Evolutionary conservation across 2,113 vertebrate species (phyloP), one percentile per base, ranked within the genome.

Genomic region (Hemiprocne comata): DNA sequence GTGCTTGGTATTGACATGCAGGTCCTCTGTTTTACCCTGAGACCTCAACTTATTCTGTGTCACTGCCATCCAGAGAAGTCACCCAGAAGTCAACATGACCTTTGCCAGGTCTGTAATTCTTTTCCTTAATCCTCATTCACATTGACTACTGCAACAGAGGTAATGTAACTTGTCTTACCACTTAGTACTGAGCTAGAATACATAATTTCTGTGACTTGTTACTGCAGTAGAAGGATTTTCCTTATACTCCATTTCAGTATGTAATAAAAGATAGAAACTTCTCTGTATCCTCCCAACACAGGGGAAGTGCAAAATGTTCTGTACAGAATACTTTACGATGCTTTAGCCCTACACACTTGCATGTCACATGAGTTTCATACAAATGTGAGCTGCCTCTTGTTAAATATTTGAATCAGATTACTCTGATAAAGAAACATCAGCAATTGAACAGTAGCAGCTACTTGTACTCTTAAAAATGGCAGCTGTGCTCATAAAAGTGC

Each of bases 401-500:
- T 94, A 86, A 88, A 74, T 90, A 90, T 11, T 44, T 73, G 57
- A 72, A 72, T 94, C 34, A 18, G 33, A 48, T 94, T 89, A 51
- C 83, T 88, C 53, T 95, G 83, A 72, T 90, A 88, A 93, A 75
- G 80, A 79, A 76, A n/a, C 16, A 54, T 50, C 20, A 10, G 58
- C 42, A 19, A 17, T 53, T 29, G 17, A 93, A 80, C 77, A 34
- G 93, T 89, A 97, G 85, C 73, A 90, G 80, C 82, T 88, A 67
- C 70, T 85, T 72, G n/a, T 23, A 26, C 88, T 75, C 44, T 28
- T 57, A 89, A 85, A 83, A 91, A 40, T 72, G 77, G 75, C 79
- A 85, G 64, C 85, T 91, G 48, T 36, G 73, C 88, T 95, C 75
- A 25, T 93, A 94, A 92, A 96, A 94, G 78, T 69, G 51, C 54